Evolutionary conservation across 2,888 invertebrate genomes (phyloP).

Genomic region (Zygogramma bicolorata): DNA sequence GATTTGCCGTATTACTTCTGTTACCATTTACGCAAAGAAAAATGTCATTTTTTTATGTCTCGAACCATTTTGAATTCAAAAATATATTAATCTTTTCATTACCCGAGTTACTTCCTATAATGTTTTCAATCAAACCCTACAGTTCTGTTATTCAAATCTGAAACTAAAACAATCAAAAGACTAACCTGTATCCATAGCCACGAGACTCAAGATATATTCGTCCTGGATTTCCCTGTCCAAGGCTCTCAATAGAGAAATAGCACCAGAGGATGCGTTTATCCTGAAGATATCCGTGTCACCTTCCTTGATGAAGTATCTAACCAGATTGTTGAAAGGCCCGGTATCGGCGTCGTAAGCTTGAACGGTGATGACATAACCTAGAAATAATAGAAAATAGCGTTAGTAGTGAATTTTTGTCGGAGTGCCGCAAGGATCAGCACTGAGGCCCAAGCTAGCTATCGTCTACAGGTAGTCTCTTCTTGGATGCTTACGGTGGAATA

Average conservation of each 20-base stretch:
- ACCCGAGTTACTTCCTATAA: not conserved
- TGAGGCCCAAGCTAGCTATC: not conserved
- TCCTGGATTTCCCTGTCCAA: constrained; percentile 87
- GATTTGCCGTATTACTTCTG: no score
- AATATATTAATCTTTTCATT: no score
- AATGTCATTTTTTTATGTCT: no score
- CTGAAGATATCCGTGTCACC: constrained; percentile 92
- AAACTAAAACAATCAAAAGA: constrained; percentile 45
- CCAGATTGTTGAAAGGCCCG: constrained; percentile 89
- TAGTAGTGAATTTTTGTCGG: not conserved
- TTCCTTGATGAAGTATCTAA: constrained; percentile 93
- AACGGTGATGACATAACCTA: constrained; percentile 81
- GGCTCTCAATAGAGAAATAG: constrained; percentile 85
- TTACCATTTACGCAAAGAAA: no score
- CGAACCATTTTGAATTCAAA: no score
- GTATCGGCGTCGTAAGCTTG: constrained; percentile 93
- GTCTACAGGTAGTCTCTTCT: not conserved
- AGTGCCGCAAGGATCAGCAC: not conserved
- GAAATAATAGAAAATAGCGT: no score
- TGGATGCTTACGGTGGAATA: no score
- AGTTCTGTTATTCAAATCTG: no score
- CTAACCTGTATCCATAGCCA: constrained; percentile 95
- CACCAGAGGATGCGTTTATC: constrained; percentile 92
- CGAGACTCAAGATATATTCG: constrained; percentile 86
- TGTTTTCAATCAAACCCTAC: no score